These are phyloP conservation scores for Drosophila serrata DNA, from an alignment of 1,140 invertebrate species.

Conservation along the genomic window DNA sequence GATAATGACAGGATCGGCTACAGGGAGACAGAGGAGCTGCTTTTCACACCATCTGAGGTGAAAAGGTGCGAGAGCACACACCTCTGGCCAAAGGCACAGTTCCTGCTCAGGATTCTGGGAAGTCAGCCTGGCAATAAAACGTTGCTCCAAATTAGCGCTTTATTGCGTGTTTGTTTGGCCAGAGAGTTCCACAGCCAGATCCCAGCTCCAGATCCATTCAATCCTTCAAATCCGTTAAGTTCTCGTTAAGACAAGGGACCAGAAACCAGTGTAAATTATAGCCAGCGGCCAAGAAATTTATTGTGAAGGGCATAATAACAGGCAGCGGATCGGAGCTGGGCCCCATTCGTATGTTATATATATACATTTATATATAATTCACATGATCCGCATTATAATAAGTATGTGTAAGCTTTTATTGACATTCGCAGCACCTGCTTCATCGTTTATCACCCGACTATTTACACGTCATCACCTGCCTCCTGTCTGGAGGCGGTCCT, in stretches of 20 bases:
- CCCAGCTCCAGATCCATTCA: neutral
- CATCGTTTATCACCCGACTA: slow-evolving; percentile 75
- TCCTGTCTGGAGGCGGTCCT: slow-evolving; percentile 3
- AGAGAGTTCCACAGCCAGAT: neutral
- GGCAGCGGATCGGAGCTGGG: slow-evolving; percentile 9
- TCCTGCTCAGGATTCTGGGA: slow-evolving; percentile 57
- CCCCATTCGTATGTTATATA: neutral
- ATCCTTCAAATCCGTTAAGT: slow-evolving; percentile 57
- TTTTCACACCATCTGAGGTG: slow-evolving; percentile 68
- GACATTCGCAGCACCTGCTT: slow-evolving; percentile 54
- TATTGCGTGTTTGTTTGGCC: slow-evolving; percentile 80
- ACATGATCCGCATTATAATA: slow-evolving; percentile 47
- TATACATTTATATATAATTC: slow-evolving; percentile 31
- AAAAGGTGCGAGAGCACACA: slow-evolving; percentile 73
- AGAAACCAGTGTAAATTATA: slow-evolving; percentile 29
- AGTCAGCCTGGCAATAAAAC: slow-evolving; percentile 66
- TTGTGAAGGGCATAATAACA: slow-evolving; percentile 40
- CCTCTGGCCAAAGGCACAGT: slow-evolving; percentile 37
- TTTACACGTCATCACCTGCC: slow-evolving; percentile 53
- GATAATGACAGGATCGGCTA: slow-evolving; percentile 70
- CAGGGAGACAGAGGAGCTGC: slow-evolving; percentile 14
- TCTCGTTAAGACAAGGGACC: slow-evolving; percentile 56
- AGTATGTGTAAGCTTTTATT: slow-evolving; percentile 64
- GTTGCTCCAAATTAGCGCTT: slow-evolving; percentile 79
- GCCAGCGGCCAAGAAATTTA: slow-evolving; percentile 29